phyloP scores from a whole-genome alignment of 2,797 vertebrate species.

The Rhinatrema bivittatum region DNA sequence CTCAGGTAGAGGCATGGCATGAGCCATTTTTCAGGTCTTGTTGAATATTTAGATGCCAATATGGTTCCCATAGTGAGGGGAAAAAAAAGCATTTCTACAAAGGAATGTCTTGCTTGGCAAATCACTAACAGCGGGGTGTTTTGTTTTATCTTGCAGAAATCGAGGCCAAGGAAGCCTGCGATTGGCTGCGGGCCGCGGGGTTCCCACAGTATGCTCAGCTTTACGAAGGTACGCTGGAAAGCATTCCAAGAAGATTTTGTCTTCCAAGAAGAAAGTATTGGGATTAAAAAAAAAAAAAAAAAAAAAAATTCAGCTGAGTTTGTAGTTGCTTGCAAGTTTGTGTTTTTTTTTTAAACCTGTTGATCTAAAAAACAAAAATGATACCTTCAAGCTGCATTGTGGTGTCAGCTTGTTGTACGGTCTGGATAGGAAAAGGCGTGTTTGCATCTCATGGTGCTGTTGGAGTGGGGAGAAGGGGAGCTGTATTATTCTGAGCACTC shows the following conservation, averaged over 20 bases:
- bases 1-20: not conserved
- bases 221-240: conserved; percentile 75
- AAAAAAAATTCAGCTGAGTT: no score
- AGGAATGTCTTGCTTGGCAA: conserved; percentile 15
- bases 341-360: no score
- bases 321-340: no score
- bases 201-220: conserved; percentile 92
- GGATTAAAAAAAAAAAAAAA: no score
- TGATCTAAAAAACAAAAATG: no score
- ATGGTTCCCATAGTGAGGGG: conserved; percentile 6
- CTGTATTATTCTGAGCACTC: no score
- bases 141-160: conserved; percentile 72
- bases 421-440: no score
- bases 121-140: conserved; percentile 10
- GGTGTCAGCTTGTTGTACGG: no score
- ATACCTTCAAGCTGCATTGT: no score
- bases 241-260: not conserved
- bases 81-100: not conserved
- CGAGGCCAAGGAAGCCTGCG: conserved; percentile 94
- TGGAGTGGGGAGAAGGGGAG: no score
- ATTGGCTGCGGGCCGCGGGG: conserved; percentile 90
- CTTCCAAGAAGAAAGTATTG: no score
- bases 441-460: no score
- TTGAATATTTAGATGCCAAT: conserved; percentile 1
- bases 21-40: not conserved